These are phyloP conservation scores for Uloborus diversus DNA, from an alignment of 1,140 invertebrate genomes.

Conservation along the genomic window DNA sequence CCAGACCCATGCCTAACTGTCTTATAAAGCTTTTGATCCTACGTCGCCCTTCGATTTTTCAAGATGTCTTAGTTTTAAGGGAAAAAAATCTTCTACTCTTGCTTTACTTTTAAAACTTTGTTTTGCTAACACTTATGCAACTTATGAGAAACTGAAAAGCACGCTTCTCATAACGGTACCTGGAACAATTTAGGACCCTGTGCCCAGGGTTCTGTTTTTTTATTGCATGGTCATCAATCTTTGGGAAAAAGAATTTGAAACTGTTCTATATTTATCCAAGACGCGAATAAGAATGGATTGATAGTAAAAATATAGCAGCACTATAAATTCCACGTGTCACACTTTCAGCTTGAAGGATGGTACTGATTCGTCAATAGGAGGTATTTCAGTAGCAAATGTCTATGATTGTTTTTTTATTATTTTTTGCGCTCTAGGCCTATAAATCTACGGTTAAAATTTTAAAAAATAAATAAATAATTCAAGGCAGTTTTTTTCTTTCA, in stretches of 20 bases:
- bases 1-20: neutral
- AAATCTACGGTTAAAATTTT: neutral
- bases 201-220: neutral
- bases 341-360: slow-evolving; percentile 15
- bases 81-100: neutral
- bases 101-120: neutral
- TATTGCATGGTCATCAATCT: slow-evolving; percentile 23
- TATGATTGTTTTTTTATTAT: no score
- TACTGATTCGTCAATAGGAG: slow-evolving; percentile 22
- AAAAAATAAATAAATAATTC: neutral
- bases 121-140: neutral
- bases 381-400: neutral
- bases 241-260: slow-evolving; percentile 16
- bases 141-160: slow-evolving; percentile 1
- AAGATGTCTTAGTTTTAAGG: neutral
- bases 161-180: neutral
- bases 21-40: neutral
- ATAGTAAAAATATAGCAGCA: neutral
- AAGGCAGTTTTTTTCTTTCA: neutral
- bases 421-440: neutral
- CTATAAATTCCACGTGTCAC: slow-evolving; percentile 12
- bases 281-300: neutral
- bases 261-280: slow-evolving; percentile 13
- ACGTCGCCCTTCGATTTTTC: neutral
- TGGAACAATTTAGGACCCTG: neutral